A percentile compares a stretch with the other conserved stretches of the same genome.
Conservation (phyloP, 2,113 vertebrate genomes). For the Cricetomys ansorgei region DNA sequence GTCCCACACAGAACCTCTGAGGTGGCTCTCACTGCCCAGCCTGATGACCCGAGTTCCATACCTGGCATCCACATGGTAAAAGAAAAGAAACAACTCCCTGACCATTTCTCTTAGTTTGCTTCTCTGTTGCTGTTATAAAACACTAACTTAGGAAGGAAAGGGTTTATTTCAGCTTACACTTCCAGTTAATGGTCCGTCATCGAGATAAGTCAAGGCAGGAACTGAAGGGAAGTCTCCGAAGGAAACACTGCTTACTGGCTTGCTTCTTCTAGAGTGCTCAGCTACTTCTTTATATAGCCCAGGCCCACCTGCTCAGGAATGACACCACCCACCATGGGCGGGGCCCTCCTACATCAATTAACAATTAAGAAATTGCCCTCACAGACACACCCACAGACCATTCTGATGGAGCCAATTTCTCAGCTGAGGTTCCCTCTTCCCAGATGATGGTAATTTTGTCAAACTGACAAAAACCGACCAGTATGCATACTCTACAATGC, state of each 20-base stretch:
- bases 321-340: background rate
- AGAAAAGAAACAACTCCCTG: too few relatives aligned
- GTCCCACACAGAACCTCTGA: background rate
- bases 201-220: background rate
- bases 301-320: background rate
- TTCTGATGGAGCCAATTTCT: background rate
- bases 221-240: background rate
- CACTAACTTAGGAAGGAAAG: background rate
- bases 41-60: background rate
- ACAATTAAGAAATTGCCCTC: background rate
- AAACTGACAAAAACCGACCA: background rate
- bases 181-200: background rate
- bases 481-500: too few relatives aligned
- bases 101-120: background rate
- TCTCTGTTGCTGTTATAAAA: background rate
- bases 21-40: background rate
- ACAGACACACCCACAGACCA: background rate
- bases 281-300: background rate
- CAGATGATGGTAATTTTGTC: background rate
- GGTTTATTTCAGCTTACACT: background rate
- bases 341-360: too few relatives aligned
- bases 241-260: background rate
- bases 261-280: background rate
- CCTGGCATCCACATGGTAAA: background rate
- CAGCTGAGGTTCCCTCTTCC: background rate